A percentile compares a stretch with the other conserved stretches of the same genome.
phyloP scores from a whole-genome alignment of 2,113 vertebrate genomes.

The Platycercus adscitus region DNA sequence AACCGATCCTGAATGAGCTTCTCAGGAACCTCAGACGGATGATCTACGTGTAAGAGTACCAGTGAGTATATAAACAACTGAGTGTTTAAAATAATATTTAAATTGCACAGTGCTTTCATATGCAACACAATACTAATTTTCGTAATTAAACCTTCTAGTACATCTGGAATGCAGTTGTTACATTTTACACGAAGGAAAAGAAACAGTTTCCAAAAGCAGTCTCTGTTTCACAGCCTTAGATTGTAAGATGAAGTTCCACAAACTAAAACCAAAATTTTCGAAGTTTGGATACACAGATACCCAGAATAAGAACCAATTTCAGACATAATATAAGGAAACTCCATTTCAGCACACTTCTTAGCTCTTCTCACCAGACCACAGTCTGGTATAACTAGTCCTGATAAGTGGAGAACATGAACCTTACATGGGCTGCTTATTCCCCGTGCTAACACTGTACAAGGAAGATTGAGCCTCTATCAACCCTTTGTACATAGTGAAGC shows the following conservation, averaged over 20 bases:
- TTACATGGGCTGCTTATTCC: neutral
- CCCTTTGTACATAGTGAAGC: neutral
- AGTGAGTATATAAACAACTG: neutral
- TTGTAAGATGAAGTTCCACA: neutral
- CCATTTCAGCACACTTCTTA: neutral
- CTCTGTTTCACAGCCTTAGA: neutral
- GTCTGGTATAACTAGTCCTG: neutral
- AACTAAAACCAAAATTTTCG: neutral
- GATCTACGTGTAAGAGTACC: constrained; percentile 76
- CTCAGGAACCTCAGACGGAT: constrained; percentile 88
- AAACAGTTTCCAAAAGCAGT: neutral
- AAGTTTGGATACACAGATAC: neutral
- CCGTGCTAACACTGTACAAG: neutral
- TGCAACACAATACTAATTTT: neutral
- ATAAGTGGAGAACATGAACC: neutral
- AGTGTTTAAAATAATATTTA: neutral
- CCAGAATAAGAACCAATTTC: neutral
- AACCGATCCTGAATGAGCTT: constrained; percentile 97
- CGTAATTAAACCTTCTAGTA: neutral
- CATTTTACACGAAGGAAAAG: neutral
- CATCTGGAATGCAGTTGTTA: neutral
- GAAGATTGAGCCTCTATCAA: neutral
- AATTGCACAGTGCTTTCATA: neutral
- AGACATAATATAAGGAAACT: neutral
- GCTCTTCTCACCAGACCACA: neutral